Evolutionary conservation across 2,113 vertebrate genomes (phyloP).

Genomic region (Acrocephalus arundinaceus): DNA sequence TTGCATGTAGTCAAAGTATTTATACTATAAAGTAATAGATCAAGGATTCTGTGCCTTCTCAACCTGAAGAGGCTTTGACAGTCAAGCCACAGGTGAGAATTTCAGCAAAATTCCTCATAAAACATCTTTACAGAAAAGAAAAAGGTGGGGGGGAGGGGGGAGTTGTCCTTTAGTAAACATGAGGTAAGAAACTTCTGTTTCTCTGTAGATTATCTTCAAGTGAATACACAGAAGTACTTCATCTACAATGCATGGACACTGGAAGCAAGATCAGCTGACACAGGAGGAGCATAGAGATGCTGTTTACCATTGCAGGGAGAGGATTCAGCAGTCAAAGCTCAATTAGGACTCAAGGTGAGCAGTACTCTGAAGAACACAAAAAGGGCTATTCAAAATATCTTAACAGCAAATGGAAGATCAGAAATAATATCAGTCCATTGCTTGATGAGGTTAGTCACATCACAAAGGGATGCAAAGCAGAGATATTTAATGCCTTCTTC

Average conservation of each 20-base stretch:
- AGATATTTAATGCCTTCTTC: not conserved
- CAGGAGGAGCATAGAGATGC: not conserved
- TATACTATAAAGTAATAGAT: not conserved
- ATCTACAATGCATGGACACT: not conserved
- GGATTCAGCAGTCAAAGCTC: not conserved
- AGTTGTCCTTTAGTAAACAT: not conserved
- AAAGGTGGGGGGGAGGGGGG: accelerated
- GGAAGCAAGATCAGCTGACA: not conserved
- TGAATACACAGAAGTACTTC: not conserved
- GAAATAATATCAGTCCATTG: not conserved
- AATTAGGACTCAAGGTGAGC: not conserved
- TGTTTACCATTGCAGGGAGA: not conserved
- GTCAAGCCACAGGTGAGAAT: not conserved
- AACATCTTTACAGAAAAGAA: not conserved
- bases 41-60: not conserved
- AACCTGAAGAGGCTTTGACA: not conserved
- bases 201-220: not conserved
- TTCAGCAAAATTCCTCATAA: not conserved
- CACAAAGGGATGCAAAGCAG: not conserved
- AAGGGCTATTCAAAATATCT: not conserved
- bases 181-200: not conserved
- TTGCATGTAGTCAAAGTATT: not conserved
- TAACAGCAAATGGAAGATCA: not conserved
- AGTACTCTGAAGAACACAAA: not conserved
- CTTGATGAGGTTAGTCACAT: not conserved